Evolutionary conservation across 2,888 invertebrate genomes (phyloP).

Genomic region (Eupithecia inturbata): DNA sequence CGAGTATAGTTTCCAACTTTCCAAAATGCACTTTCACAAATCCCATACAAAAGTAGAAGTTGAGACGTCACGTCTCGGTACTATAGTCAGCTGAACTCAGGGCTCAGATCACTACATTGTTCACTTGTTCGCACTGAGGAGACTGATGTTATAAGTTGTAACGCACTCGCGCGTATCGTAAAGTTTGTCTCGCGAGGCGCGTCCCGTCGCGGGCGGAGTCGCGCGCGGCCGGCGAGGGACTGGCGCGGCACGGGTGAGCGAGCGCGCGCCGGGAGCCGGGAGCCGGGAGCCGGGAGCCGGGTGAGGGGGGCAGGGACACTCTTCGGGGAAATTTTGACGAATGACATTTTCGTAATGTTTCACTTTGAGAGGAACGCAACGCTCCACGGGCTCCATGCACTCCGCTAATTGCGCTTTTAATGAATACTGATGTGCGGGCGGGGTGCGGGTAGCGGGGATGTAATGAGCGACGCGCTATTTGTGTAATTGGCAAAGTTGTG

Average conservation of each 20-base stretch:
- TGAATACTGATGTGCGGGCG: constrained; percentile 61
- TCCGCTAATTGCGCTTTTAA: constrained; percentile 75
- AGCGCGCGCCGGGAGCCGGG: constrained; percentile 9
- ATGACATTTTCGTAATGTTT: constrained; percentile 73
- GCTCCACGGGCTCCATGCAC: constrained; percentile 59
- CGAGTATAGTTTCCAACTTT: background rate
- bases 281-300: constrained; percentile 21
- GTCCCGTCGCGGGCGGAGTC: background rate
- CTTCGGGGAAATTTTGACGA: constrained; percentile 77
- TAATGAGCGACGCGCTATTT: constrained; percentile 57
- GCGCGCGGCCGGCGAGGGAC: background rate
- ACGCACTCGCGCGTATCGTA: constrained; percentile 18
- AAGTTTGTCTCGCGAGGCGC: constrained; percentile 19
- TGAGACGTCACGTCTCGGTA: background rate
- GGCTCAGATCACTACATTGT: background rate
- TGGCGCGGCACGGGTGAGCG: background rate
- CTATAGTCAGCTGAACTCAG: background rate
- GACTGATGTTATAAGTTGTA: background rate
- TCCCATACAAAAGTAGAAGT: background rate
- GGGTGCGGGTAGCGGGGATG: constrained; percentile 19
- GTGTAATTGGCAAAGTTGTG: constrained; percentile 62
- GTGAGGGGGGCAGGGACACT: constrained; percentile 42
- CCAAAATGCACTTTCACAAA: background rate
- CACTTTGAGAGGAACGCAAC: constrained; percentile 58
- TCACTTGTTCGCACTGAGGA: constrained; percentile 16